Percentiles rank a stretch among this genome's conserved stretches.
Evolutionary conservation across 2,797 vertebrate species (phyloP).

Genomic region (Crenuchus spilurus): DNA sequence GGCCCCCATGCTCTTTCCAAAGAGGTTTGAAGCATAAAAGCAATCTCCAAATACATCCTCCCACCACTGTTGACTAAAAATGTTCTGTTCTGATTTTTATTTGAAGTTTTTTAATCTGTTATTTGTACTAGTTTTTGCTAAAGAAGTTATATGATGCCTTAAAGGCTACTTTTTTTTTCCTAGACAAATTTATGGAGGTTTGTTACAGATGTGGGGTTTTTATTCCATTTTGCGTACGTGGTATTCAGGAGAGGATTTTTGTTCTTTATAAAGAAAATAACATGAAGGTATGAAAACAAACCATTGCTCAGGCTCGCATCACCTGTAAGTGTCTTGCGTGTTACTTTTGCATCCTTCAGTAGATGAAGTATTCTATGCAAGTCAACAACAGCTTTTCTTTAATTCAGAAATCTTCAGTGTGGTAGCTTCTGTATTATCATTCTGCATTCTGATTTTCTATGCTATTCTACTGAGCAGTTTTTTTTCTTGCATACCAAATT

Average conservation of each 20-base stretch:
- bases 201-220: conserved; percentile 39
- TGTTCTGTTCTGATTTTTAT: neutral
- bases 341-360: conserved; percentile 69
- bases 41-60: conserved; percentile 16
- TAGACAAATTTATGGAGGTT: conserved; percentile 54
- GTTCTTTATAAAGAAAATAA: conserved; percentile 4
- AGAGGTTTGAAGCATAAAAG: conserved; percentile 86
- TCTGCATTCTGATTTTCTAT: conserved; percentile 1
- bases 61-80: conserved; percentile 34
- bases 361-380: conserved; percentile 82
- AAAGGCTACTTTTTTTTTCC: conserved; percentile 60
- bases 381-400: conserved; percentile 61
- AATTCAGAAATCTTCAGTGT: conserved; percentile 24
- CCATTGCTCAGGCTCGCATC: conserved; percentile 75
- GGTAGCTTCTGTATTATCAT: neutral
- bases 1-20: conserved; percentile 88
- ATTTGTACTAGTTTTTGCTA: conserved; percentile 58
- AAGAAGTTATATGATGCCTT: conserved; percentile 62
- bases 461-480: conserved; percentile 2
- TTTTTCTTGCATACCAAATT: conserved; percentile 9
- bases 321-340: conserved; percentile 67
- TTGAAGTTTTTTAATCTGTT: conserved; percentile 29
- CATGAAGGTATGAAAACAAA: conserved; percentile 33
- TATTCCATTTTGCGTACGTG: neutral
- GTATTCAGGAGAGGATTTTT: conserved; percentile 13